These are phyloP conservation scores for Falco peregrinus DNA, from an alignment of 2,797 vertebrate genomes.

Conservation along the genomic window DNA sequence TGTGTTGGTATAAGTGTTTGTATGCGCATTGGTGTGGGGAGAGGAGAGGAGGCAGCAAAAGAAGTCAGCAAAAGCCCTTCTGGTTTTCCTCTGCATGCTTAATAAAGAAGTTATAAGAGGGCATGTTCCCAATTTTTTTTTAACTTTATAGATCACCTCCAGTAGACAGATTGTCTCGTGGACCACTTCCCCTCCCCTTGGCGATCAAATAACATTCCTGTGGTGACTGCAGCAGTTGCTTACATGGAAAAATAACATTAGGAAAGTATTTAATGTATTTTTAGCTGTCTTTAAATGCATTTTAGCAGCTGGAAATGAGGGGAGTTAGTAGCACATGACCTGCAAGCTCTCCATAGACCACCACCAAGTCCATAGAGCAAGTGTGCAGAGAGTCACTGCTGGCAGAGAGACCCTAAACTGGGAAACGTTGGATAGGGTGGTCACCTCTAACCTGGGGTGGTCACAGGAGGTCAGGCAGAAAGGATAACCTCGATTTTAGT, in stretches of 20 bases:
- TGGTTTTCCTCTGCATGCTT: not conserved
- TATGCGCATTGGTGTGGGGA: not conserved
- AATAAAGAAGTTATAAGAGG: not conserved
- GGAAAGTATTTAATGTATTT: conserved; percentile 72
- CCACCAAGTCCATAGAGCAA: not conserved
- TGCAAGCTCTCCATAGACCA: not conserved
- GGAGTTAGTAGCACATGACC: conserved; percentile 19
- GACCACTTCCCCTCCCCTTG: conserved; percentile 61
- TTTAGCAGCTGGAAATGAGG: conserved; percentile 65
- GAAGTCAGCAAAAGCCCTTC: not conserved
- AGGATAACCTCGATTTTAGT: not conserved
- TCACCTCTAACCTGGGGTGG: not conserved
- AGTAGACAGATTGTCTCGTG: conserved; percentile 38
- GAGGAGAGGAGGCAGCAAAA: not conserved
- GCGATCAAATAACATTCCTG: conserved; percentile 66
- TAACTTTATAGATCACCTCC: conserved; percentile 47
- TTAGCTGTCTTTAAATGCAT: conserved; percentile 69
- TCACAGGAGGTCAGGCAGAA: not conserved
- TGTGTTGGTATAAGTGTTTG: accelerated
- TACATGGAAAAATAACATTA: conserved; percentile 71
- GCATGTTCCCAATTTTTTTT: conserved; percentile 13
- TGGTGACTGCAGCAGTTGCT: conserved; percentile 68
- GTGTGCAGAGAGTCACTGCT: not conserved
- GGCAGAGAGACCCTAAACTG: not conserved
- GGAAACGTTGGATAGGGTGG: not conserved